Conservation (phyloP, 2,113 vertebrate genomes). For the Seriola quinqueradiata region DNA sequence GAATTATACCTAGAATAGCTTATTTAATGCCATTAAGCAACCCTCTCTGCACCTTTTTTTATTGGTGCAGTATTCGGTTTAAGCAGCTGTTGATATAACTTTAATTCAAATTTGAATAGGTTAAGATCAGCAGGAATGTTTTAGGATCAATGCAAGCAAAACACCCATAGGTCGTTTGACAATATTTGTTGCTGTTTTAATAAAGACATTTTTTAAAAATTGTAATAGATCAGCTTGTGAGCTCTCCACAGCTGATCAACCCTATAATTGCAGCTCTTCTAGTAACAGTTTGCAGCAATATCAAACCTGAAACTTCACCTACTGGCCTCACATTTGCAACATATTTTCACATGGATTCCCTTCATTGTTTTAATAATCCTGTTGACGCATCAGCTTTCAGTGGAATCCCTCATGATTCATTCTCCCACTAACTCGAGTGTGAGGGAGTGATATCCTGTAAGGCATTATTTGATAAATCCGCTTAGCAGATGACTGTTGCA, state of each 20-base stretch:
- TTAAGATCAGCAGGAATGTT: too few species aligned
- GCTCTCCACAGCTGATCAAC: background rate
- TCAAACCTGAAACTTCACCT: background rate
- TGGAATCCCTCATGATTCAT: constrained; percentile 24
- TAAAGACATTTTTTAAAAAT: background rate
- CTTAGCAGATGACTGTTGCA: constrained; percentile 21
- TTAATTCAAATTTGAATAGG: too few species aligned
- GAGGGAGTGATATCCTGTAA: background rate
- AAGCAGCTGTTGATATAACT: too few species aligned
- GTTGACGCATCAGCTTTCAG: constrained; percentile 8
- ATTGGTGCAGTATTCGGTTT: too few species aligned
- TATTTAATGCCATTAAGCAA: too few species aligned
- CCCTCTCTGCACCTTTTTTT: too few species aligned
- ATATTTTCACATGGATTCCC: background rate
- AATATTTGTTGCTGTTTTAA: too few species aligned
- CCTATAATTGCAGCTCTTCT: constrained; percentile 10
- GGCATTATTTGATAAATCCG: background rate
- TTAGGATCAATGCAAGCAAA: too few species aligned
- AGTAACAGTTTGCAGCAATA: constrained; percentile 1
- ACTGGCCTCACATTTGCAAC: background rate
- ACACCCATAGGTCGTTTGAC: too few species aligned
- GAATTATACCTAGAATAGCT: too few species aligned
- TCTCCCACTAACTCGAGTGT: background rate
- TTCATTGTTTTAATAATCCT: background rate
- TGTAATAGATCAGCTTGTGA: background rate